phyloP scores from a whole-genome alignment of 30 jellyfish, hydroid and myxozoan genomes.

The Hydractinia symbiolongicarpus region DNA sequence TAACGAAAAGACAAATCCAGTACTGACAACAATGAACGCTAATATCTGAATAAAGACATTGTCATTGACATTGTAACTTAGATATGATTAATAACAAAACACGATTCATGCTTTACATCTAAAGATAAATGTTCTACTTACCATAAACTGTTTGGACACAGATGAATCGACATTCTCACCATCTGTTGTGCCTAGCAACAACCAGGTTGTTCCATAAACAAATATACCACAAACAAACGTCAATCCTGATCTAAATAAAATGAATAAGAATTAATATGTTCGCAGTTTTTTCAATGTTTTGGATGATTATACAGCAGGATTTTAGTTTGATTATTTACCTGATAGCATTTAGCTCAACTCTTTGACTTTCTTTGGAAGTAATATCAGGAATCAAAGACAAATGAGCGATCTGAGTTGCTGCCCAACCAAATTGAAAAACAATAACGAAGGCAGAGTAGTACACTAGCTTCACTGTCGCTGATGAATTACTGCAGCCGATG shows the following conservation, averaged over 20 bases:
- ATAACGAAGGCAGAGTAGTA: conserved; percentile 83
- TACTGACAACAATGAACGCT: conserved; percentile 54
- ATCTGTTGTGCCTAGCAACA: conserved; percentile 69
- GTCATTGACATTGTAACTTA: not conserved
- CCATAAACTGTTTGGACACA: conserved; percentile 77
- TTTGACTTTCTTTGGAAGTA: conserved; percentile 57
- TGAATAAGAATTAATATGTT: too few species aligned
- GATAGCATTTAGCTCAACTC: conserved; percentile 82
- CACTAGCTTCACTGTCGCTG: conserved; percentile 33
- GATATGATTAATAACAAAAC: not conserved
- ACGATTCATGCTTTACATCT: too few species aligned
- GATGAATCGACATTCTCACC: conserved; percentile 52
- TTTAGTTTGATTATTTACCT: conserved; percentile 31
- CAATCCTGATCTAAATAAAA: conserved; percentile 55
- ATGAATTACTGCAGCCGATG: conserved; percentile 42
- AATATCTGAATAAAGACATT: not conserved
- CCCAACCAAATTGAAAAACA: conserved; percentile 95
- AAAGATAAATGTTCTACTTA: conserved; percentile 8
- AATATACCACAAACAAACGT: conserved; percentile 78
- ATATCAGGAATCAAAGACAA: conserved; percentile 85
- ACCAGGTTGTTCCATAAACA: conserved; percentile 79
- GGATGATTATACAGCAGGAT: too few species aligned
- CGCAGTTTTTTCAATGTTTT: too few species aligned
- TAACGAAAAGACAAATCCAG: conserved; percentile 49
- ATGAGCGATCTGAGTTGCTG: conserved; percentile 84